phyloP scores from a whole-genome alignment of 2,888 invertebrate species.

The Harpalus rufipes region DNA sequence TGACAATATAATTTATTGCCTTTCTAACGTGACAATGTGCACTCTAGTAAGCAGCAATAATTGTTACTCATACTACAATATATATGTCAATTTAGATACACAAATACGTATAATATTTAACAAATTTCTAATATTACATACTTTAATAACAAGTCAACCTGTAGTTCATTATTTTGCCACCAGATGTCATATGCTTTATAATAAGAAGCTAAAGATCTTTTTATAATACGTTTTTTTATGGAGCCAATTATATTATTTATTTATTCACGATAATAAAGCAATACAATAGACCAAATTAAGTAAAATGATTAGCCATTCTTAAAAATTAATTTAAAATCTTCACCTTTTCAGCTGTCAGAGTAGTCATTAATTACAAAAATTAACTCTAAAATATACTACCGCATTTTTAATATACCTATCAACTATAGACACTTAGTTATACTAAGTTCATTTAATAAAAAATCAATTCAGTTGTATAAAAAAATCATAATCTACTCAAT shows the following conservation, averaged over 20 bases:
- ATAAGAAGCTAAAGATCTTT: too few relatives aligned
- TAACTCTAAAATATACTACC: conserved; percentile 31
- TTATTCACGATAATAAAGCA: not conserved
- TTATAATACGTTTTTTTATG: not conserved
- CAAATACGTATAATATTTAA: too few relatives aligned
- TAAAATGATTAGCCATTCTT: not conserved
- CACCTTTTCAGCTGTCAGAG: conserved; percentile 12
- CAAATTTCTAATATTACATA: too few relatives aligned
- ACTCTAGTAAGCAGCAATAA: too few relatives aligned
- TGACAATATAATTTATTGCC: too few relatives aligned
- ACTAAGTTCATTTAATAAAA: conserved; percentile 61
- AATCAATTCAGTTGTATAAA: conserved; percentile 59
- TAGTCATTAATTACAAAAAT: conserved; percentile 31
- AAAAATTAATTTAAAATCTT: not conserved
- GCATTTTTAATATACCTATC: conserved; percentile 44
- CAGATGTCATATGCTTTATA: too few relatives aligned
- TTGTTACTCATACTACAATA: too few relatives aligned
- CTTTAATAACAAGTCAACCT: too few relatives aligned
- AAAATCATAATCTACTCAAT: not conserved
- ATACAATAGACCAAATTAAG: conserved; percentile 17
- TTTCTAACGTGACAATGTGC: too few relatives aligned
- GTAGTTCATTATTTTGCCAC: too few relatives aligned
- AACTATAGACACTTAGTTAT: conserved; percentile 10
- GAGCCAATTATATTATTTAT: not conserved
- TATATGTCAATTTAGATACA: too few relatives aligned